Percentiles rank a stretch among this genome's conserved stretches.
Conservation (phyloP, 1,140 invertebrate genomes). For the Brachionus sp. region DNA sequence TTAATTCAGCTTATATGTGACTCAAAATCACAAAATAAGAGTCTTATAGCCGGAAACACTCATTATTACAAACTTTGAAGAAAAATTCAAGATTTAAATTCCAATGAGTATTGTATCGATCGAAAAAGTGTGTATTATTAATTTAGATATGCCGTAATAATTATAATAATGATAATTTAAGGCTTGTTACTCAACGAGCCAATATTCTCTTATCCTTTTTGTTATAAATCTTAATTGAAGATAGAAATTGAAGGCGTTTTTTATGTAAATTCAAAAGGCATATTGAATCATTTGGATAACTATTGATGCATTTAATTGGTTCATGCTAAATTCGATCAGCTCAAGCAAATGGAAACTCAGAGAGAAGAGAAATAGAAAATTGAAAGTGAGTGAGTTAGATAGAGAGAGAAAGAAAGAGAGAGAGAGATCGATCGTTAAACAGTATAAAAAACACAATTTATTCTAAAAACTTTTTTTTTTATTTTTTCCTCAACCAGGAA, state of each 20-base stretch:
- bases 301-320: conserved; percentile 3
- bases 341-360: background rate
- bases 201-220: background rate
- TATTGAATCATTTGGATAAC: background rate
- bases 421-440: background rate
- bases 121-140: background rate
- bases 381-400: no score
- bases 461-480: background rate
- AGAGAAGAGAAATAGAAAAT: background rate
- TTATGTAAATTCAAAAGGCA: background rate
- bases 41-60: background rate
- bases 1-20: no score
- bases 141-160: conserved; percentile 9
- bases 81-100: background rate
- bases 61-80: background rate
- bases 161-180: background rate
- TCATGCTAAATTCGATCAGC: background rate
- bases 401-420: background rate
- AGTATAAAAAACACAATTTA: background rate
- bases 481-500: background rate
- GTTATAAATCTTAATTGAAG: background rate
- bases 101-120: background rate
- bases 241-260: background rate
- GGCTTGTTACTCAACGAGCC: background rate
- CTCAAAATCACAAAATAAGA: background rate